phyloP scores from a whole-genome alignment of 2,888 invertebrate genomes.

The Cacoxenus indagator region DNA sequence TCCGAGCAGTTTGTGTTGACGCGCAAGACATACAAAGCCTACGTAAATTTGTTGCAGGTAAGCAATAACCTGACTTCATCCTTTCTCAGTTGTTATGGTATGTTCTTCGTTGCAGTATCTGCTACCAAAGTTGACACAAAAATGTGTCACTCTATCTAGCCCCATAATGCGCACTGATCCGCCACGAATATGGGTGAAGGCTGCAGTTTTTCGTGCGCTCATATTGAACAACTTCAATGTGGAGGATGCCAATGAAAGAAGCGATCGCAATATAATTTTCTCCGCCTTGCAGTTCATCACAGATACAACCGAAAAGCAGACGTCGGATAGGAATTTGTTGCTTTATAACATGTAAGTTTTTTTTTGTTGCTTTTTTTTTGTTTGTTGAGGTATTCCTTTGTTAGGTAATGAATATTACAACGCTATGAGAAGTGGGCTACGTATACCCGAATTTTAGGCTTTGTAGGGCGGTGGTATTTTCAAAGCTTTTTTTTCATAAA shows the following conservation, averaged over 20 bases:
- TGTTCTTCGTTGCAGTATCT: slow-evolving; percentile 48
- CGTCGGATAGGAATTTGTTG: slow-evolving; percentile 66
- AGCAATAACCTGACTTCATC: background rate
- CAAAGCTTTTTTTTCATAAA: too few relatives aligned
- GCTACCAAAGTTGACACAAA: slow-evolving; percentile 55
- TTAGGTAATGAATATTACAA: too few relatives aligned
- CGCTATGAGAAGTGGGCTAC: too few relatives aligned
- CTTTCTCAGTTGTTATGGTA: slow-evolving; percentile 7
- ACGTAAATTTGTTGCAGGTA: slow-evolving; percentile 62
- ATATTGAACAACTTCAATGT: slow-evolving; percentile 64
- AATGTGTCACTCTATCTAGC: slow-evolving; percentile 49
- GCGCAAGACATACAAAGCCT: slow-evolving; percentile 48
- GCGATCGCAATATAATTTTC: slow-evolving; percentile 61
- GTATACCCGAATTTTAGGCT: too few relatives aligned
- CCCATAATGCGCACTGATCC: slow-evolving; percentile 57
- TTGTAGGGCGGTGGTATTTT: too few relatives aligned
- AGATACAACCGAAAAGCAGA: slow-evolving; percentile 60
- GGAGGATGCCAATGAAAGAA: slow-evolving; percentile 52
- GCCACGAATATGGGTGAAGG: slow-evolving; percentile 58
- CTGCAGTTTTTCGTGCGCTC: slow-evolving; percentile 57
- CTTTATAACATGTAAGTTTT: slow-evolving; percentile 71
- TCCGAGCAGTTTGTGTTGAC: slow-evolving; percentile 51
- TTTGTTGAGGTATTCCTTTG: too few relatives aligned
- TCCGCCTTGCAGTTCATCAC: slow-evolving; percentile 62
- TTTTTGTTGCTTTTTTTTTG: background rate